Base-by-base conservation (phyloP, 2,113 vertebrate genomes). In the Otolemur garnettii region DNA sequence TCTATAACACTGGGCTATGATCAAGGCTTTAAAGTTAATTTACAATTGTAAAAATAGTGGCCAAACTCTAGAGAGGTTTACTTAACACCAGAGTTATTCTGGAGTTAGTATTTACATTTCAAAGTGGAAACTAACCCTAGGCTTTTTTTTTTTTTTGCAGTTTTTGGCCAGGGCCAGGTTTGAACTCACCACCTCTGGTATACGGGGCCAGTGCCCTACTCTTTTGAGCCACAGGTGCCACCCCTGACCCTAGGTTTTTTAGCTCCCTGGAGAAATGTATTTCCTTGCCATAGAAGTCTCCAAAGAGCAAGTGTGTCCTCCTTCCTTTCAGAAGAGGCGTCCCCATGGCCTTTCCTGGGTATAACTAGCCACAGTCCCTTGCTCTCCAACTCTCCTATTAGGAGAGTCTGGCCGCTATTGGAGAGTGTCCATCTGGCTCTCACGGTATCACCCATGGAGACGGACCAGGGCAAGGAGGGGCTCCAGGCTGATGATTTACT, bases 391-490 rank as follows among this genome's bases (percentile, higher is more conserved):
- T n/a, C 69, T 24, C 22, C 14, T 0, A 1, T 5, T 2, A 30
- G 30, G 33, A 28, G 10, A 5, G 2, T 10, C 17, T 6, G 2
- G 64, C 33, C 13, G 57, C 24, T 42, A 0, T 0, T 5, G 59
- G 77, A 71, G 75, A 4, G 28, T 13, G n/a, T 57, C 72, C 21
- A 17, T 28, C 60, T 28, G 72, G 66, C 66, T 77, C 14, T 75
- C 2, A 0, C 3, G 4, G 2, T 1, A 2, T 10, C 42, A 3
- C 38, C n/a, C 18, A 14, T 22, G 55, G 55, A 50, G 18, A 57
- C 59, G 1, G 55, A 4, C 35, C 64, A 14, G 30, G 82, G 45
- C 75, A 17, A 26, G 30, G 57, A 59, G 30, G 17, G 30, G 68
- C 2, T 22, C 45, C 38, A 1, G 2, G 33, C 64, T 53, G 35